Percentiles rank a stretch among this genome's conserved stretches.
These are phyloP conservation scores for Mechanitis mazaeus DNA, from an alignment of 2,888 invertebrate species.

Conservation along the genomic window DNA sequence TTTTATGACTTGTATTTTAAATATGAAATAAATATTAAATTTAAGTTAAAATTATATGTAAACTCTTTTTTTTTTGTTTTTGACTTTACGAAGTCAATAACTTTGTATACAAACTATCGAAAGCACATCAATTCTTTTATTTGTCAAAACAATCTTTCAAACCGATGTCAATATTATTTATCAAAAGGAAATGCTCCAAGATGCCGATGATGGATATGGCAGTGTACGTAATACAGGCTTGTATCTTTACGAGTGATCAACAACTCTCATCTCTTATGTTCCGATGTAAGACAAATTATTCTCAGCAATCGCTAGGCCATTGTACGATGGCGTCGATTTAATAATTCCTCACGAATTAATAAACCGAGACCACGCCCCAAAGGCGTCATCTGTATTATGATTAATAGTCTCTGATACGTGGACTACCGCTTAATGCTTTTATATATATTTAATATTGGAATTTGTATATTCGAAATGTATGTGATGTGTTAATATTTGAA, in stretches of 20 bases:
- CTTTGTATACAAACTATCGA: neutral
- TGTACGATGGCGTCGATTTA: constrained; percentile 57
- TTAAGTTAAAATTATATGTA: neutral
- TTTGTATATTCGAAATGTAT: constrained; percentile 31
- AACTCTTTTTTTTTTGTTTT: neutral
- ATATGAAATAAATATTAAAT: neutral
- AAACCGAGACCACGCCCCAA: constrained; percentile 65
- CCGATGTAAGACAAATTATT: constrained; percentile 38
- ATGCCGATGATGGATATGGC: constrained; percentile 35
- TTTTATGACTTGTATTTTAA: neutral
- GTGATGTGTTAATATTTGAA: constrained; percentile 60
- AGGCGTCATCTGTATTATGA: constrained; percentile 66
- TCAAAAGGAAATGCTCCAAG: constrained; percentile 25
- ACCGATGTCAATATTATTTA: constrained; percentile 35
- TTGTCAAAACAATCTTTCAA: constrained; percentile 35
- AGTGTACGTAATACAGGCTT: constrained; percentile 23
- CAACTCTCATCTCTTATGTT: constrained; percentile 32
- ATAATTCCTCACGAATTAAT: constrained; percentile 70
- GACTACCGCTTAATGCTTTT: constrained; percentile 50
- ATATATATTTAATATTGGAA: too few relatives aligned
- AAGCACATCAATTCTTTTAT: constrained; percentile 18
- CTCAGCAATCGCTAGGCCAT: constrained; percentile 39
- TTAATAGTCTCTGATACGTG: constrained; percentile 61
- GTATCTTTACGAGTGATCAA: constrained; percentile 33
- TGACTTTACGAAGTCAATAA: too few relatives aligned